phyloP scores from a whole-genome alignment of 2,888 invertebrate genomes.

The Apoderus coryli region DNA sequence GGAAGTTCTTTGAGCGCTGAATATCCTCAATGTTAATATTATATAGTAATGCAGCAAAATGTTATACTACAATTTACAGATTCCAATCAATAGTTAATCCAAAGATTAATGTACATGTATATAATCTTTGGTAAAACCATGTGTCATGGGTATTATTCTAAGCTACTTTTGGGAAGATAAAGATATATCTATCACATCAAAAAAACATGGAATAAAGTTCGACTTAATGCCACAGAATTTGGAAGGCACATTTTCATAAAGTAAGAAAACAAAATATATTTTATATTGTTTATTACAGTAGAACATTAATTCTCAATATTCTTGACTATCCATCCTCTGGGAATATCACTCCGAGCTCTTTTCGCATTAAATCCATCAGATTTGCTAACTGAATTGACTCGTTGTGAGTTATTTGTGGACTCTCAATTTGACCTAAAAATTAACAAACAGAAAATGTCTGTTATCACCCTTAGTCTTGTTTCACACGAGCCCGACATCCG shows the following conservation, averaged over 20 bases:
- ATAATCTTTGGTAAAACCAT: too few species aligned
- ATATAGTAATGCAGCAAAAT: too few species aligned
- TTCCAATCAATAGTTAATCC: too few species aligned
- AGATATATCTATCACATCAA: slow-evolving; percentile 16
- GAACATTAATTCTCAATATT: slow-evolving; percentile 1
- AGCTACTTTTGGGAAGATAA: background rate
- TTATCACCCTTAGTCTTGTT: too few species aligned
- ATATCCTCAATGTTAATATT: too few species aligned
- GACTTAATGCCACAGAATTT: slow-evolving; percentile 15
- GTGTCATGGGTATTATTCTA: background rate
- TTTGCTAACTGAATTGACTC: slow-evolving; percentile 55
- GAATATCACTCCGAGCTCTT: slow-evolving; percentile 22
- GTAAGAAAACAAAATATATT: slow-evolving; percentile 7
- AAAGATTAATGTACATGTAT: too few species aligned
- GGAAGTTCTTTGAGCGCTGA: too few species aligned
- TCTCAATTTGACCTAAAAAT: slow-evolving; percentile 49
- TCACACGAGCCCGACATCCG: too few species aligned
- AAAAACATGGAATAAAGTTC: slow-evolving; percentile 16
- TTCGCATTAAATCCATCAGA: slow-evolving; percentile 55
- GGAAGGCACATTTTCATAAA: slow-evolving; percentile 7
- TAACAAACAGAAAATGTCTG: slow-evolving; percentile 1
- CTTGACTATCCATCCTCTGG: slow-evolving; percentile 17
- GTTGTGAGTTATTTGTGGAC: slow-evolving; percentile 48
- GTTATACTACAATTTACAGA: too few species aligned
- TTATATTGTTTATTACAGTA: too few species aligned